phyloP scores from a whole-genome alignment of 37 sponge, comb jelly and placozoan genomes.

The Aphrocallistes beatrix region DNA sequence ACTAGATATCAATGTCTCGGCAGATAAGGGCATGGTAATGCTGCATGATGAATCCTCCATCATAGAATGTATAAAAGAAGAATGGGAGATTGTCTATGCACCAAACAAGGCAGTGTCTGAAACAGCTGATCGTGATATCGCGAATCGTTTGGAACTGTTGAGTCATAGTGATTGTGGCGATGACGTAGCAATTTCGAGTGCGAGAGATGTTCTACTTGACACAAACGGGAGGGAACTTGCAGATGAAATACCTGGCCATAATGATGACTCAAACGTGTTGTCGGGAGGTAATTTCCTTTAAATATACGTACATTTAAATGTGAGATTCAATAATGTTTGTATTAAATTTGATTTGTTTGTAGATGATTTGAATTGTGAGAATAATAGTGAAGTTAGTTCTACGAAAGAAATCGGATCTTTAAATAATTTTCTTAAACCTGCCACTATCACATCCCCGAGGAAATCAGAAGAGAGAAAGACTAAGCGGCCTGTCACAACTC shows the following conservation, averaged over 20 bases:
- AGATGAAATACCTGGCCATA: no score
- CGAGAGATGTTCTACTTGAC: background rate
- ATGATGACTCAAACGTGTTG: no score
- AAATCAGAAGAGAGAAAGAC: background rate
- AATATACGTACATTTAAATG: no score
- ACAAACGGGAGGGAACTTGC: background rate
- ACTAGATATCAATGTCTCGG: background rate
- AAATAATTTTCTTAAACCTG: no score
- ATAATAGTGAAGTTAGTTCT: background rate
- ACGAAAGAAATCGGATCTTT: background rate
- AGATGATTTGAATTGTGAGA: background rate
- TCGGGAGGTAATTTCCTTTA: no score
- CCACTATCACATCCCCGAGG: no score
- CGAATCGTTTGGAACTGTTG: background rate
- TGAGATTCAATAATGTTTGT: no score
- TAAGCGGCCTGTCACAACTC: background rate
- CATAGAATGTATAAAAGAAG: background rate
- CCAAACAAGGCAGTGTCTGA: background rate
- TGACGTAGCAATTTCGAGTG: background rate
- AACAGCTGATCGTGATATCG: background rate
- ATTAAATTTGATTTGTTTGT: no score
- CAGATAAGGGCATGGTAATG: background rate
- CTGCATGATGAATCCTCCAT: background rate
- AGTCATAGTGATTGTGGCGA: background rate
- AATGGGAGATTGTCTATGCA: background rate